Base-by-base conservation (phyloP, 2,888 invertebrate genomes). In the Hypolimnas misippus region DNA sequence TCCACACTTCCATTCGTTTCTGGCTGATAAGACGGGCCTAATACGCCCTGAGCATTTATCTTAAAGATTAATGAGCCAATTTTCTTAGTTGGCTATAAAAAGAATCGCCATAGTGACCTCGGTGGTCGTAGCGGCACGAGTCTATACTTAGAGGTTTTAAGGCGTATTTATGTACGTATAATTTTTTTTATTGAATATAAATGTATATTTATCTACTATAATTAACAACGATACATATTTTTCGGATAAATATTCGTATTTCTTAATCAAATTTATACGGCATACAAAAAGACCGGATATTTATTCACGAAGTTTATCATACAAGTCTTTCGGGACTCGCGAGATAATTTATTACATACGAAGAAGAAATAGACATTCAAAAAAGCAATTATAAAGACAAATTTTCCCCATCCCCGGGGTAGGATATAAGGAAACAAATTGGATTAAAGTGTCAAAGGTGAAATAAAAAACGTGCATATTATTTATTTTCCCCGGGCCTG, bases 61-160 rank as follows among this genome's bases (percentile, higher is more conserved):
- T 91, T 88, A 77, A 87, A 92, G 92, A 92, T 90, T 92, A 91
- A 92, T 91, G 92, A 90, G 88, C 89, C 92, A 92, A 92, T 92
- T 92, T 92, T 92, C 92, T 92, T 91, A 89, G 91, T 89, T 87
- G 89, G 87, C 90, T 83, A 91, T 92, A 92, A 92, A 91, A 69
- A 91, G 79, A 62, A 66, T 65, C 62, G 60, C 57, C 65, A 63
- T 57, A 53, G 49, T 57, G 65, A 63, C 66, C 66, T 66, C 62
- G 50, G 44, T 57, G 57, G 50, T 50, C 38, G 19, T 61, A 44
- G 54, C 54, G 57, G 57, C 31, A 38, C 57, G 35, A 55, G 21
- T 53, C 46, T 54, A 53, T 46, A 58, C 16, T 46, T 51, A 49
- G 40, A 52, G 42, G 31, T 21, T 49, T 42, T 25, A 25, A 29